Evolutionary conservation across 2,113 vertebrate genomes (phyloP), one percentile per base, ranked within the genome.

Genomic region (Xiphophorus maculatus): DNA sequence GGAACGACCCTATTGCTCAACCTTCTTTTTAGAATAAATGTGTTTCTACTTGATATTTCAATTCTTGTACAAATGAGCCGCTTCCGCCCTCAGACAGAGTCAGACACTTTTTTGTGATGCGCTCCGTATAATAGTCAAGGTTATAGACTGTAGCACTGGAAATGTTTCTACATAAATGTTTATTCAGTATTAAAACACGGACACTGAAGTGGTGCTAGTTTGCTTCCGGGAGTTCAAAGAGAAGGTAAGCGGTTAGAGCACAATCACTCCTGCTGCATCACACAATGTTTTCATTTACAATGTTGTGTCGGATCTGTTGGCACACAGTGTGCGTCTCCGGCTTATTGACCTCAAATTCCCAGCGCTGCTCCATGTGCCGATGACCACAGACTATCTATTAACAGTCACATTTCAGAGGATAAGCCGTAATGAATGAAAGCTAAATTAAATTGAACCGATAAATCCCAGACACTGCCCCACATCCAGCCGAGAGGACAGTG

Each of bases 11-110:
- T 58, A 8, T 11, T 32, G 14, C 63, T 84, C 82, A 71, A 87
- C 75, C 84, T 85, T 19, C 30, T 29, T 71, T 81, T 82, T 58
- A 71, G 84, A 81, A 87, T 69, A 40, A 32, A 66, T 64, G 27
- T 30, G 70, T 42, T 86, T 64, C 19, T 76, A 71, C 72, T 66
- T 19, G 69, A 12, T 63, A 15, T 74, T 71, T 61, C 33, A 30
- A 32, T 0, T 37, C 62, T 35, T 70, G 54, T 35, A 27, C n/a
- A 76, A 29, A 68, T 1, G 5, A 10, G 17, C 29, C 66, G 7
- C 33, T 32, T 54, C 15, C 48, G 17, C 27, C 29, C 42, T 15
- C 1, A 29, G 37, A 60, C 19, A 4, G 11, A 65, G 32, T 33
- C n/a, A 10, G 44, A 15, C 28, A 8, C 7, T 51, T 48, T 37